phyloP scores from a whole-genome alignment of 2,888 invertebrate genomes.

The Taphrorychus bicolor region DNA sequence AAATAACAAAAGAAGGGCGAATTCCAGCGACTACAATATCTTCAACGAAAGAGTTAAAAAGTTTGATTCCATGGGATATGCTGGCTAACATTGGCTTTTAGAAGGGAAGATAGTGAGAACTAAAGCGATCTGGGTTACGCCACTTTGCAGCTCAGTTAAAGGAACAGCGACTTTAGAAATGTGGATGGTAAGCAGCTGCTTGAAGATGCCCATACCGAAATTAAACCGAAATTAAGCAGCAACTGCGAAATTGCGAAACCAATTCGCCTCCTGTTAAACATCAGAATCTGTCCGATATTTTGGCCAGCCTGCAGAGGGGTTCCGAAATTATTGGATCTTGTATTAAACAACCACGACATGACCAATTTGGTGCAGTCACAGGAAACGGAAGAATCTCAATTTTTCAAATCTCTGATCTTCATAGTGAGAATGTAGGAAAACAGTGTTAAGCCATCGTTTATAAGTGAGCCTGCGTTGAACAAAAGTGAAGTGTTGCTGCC shows the following conservation, averaged over 20 bases:
- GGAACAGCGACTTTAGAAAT: constrained; percentile 35
- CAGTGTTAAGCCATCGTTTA: constrained; percentile 22
- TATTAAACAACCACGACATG: constrained; percentile 51
- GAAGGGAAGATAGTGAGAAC: constrained; percentile 36
- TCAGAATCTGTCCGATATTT: constrained; percentile 29
- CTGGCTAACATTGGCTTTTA: constrained; percentile 19
- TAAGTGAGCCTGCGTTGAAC: background rate
- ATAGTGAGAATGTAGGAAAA: constrained; percentile 37
- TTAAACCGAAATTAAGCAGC: constrained; percentile 29
- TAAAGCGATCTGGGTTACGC: constrained; percentile 36
- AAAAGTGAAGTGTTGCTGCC: constrained; percentile 22
- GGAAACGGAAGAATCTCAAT: constrained; percentile 38
- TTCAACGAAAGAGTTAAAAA: constrained; percentile 57
- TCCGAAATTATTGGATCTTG: constrained; percentile 52
- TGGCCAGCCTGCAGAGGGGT: constrained; percentile 42
- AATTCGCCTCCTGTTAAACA: constrained; percentile 6
- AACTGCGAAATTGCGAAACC: constrained; percentile 30
- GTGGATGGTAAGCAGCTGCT: constrained; percentile 33
- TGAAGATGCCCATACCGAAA: constrained; percentile 22
- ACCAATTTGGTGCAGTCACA: background rate
- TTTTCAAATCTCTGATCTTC: constrained; percentile 36
- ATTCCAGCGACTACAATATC: too few relatives aligned
- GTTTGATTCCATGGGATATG: constrained; percentile 46
- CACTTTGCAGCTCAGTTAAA: constrained; percentile 33
- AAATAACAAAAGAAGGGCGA: too few relatives aligned